phyloP scores from a whole-genome alignment of 2,888 invertebrate species.

The Agrilus cyanescens region DNA sequence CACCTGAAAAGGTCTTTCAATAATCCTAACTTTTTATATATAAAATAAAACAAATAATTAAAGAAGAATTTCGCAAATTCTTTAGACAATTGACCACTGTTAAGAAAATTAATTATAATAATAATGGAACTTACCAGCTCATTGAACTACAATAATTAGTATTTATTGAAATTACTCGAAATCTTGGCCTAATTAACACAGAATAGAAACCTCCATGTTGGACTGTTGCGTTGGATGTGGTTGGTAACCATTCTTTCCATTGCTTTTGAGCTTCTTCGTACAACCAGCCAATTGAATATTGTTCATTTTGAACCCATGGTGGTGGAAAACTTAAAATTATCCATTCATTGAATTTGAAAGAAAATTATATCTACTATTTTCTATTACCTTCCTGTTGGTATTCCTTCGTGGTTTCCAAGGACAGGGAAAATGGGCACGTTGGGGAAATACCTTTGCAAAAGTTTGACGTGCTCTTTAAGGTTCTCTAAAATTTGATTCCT shows the following conservation, averaged over 20 bases:
- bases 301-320: conserved; percentile 68
- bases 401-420: conserved; percentile 91
- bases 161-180: conserved; percentile 83
- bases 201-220: conserved; percentile 85
- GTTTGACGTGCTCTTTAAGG: conserved; percentile 67
- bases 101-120: neutral
- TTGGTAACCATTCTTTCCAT: conserved; percentile 86
- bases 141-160: conserved; percentile 92
- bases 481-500: conserved; percentile 73
- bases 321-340: conserved; percentile 62
- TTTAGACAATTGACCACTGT: no score
- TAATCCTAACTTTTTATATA: no score
- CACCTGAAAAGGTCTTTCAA: conserved; percentile 46
- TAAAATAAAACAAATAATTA: neutral
- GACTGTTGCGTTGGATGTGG: conserved; percentile 69
- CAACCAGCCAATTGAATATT: conserved; percentile 78
- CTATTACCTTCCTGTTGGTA: conserved; percentile 82
- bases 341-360: no score
- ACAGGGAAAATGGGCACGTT: conserved; percentile 87
- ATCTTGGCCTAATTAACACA: conserved; percentile 75
- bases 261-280: conserved; percentile 77
- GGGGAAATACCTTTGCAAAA: conserved; percentile 76
- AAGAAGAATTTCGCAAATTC: no score
- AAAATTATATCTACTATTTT: neutral
- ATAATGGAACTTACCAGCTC: conserved; percentile 65